Base-by-base conservation (phyloP, 23 tunicate genomes). In the Corella eumyota region DNA sequence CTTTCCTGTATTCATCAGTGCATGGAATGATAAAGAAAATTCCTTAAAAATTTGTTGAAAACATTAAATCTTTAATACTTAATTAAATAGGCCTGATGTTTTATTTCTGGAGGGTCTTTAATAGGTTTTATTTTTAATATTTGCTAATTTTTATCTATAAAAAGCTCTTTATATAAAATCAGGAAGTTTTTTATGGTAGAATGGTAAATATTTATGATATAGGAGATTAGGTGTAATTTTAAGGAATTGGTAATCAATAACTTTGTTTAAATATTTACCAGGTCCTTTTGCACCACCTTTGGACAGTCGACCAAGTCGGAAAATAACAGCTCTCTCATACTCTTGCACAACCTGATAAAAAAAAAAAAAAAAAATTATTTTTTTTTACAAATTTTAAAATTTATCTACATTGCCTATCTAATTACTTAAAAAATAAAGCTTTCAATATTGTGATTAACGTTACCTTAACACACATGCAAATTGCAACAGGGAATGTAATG, bases 201-300 rank as follows among this genome's bases (percentile, higher is more conserved):
- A n/a, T n/a, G n/a, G n/a, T n/a, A n/a, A n/a, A n/a, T n/a, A n/a
- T n/a, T n/a, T n/a, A n/a, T n/a, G n/a, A n/a, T n/a, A n/a, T n/a
- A n/a, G n/a, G n/a, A n/a, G n/a, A n/a, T n/a, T n/a, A n/a, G n/a
- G n/a, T n/a, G n/a, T n/a, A n/a, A n/a, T n/a, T n/a, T n/a, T n/a
- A n/a, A n/a, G n/a, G n/a, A n/a, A n/a, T n/a, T n/a, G n/a, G n/a
- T n/a, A n/a, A n/a, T n/a, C n/a, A n/a, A n/a, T n/a, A n/a, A n/a
- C n/a, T n/a, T n/a, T 40, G 15, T 40, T 5, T 51, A 62, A 26
- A 6, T 37, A 38, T 36, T 23, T 73, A 88, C 96, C 96, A 33
- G 96, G 96, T 54, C 96, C 96, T 45, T 88, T 88, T 25, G 96
- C 96, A 21, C 96, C 96, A 61, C 88, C 96, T 56, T 70, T 79